phyloP scores from a whole-genome alignment of 1,140 invertebrate species.

The Papilio polytes region DNA sequence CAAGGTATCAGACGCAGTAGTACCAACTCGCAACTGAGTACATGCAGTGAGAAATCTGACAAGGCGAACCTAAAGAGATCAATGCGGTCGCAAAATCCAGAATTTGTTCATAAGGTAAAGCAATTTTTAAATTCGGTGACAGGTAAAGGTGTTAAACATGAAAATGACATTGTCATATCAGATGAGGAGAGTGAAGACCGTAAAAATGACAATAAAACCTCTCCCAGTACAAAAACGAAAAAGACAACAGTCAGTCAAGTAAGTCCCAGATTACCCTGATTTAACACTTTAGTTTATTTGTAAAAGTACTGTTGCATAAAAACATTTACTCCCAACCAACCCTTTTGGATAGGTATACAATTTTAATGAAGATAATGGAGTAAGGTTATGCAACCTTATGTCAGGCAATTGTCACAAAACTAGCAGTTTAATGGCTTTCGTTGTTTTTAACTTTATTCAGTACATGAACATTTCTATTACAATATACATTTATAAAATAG shows the following conservation, averaged over 20 bases:
- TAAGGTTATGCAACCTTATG: constrained; percentile 46
- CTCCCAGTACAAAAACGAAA: constrained; percentile 62
- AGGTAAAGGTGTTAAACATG: constrained; percentile 60
- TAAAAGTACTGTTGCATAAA: not conserved
- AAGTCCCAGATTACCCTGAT: constrained; percentile 20
- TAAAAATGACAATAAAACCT: constrained; percentile 50
- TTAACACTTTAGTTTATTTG: not conserved
- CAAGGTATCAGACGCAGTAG: constrained; percentile 64
- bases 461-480: constrained; percentile 28
- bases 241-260: constrained; percentile 48
- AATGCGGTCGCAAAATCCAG: constrained; percentile 85
- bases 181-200: constrained; percentile 60
- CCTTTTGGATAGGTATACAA: not conserved
- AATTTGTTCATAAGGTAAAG: constrained; percentile 85
- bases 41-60: constrained; percentile 71
- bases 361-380: constrained; percentile 47
- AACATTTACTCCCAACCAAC: not conserved
- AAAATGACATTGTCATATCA: constrained; percentile 52
- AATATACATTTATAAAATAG: not conserved
- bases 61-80: constrained; percentile 69
- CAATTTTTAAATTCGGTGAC: constrained; percentile 83
- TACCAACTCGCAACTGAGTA: constrained; percentile 71
- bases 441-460: constrained; percentile 43
- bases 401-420: not conserved
- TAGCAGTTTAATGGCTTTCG: too few relatives aligned